Percentiles rank a stretch among this genome's conserved stretches.
Conservation (phyloP, 2,113 vertebrate species). For the Sinosuthora webbiana region DNA sequence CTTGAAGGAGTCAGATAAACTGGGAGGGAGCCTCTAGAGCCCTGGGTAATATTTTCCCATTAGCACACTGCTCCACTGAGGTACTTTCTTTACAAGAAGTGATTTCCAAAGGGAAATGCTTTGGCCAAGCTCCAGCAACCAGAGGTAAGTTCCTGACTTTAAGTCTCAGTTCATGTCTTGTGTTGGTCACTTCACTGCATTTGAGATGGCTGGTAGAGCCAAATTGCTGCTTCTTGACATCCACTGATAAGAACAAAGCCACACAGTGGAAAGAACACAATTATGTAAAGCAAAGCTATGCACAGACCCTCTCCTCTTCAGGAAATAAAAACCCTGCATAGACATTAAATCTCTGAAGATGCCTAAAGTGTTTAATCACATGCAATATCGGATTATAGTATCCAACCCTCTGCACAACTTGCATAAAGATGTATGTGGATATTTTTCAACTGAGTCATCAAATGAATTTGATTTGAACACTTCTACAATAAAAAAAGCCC, state of each 20-base stretch:
- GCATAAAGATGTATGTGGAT: background rate
- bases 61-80: background rate
- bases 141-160: background rate
- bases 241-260: background rate
- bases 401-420: background rate
- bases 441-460: background rate
- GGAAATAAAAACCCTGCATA: background rate
- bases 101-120: background rate
- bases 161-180: background rate
- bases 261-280: background rate
- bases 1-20: background rate
- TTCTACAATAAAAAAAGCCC: background rate
- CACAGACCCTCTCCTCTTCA: fast-evolving
- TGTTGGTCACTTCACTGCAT: background rate
- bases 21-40: background rate
- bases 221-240: background rate
- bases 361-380: background rate
- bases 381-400: background rate
- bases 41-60: background rate
- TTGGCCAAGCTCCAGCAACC: background rate
- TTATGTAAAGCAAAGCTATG: background rate
- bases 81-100: background rate
- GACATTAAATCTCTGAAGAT: background rate
- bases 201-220: background rate
- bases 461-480: background rate